Base-by-base conservation (phyloP, 1,140 invertebrate species). In the Nebria ingens region DNA sequence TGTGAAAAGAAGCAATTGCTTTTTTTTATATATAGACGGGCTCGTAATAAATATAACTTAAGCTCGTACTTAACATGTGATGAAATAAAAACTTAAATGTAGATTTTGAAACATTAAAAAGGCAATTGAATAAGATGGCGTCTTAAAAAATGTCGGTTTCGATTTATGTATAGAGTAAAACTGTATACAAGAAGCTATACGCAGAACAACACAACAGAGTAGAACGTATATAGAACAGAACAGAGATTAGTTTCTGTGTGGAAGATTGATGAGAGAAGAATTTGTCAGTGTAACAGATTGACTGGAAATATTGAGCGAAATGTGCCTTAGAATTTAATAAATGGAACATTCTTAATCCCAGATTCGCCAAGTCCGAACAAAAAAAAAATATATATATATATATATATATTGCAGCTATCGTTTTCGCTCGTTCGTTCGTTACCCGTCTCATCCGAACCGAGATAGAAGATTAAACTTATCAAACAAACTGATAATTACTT, bases 201-300 rank as follows among this genome's bases (percentile, higher is more conserved):
- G n/a, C 25, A 34, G 6, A 6, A 34, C 25, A 34, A n/a, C 25
- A 34, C 25, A 34, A 34, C 25, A 34, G 25, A 34, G n/a, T n/a
- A 6, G 25, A 6, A 34, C 25, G 25, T n/a, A n/a, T n/a, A n/a
- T n/a, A n/a, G n/a, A n/a, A n/a, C n/a, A n/a, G n/a, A n/a, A n/a
- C n/a, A n/a, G n/a, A n/a, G n/a, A n/a, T n/a, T n/a, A 34, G 25
- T 34, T 6, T 9, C 25, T 6, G 6, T 9, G n/a, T 6, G n/a
- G 25, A 45, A 45, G 40, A 45, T 45, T 45, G 40, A 45, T 45
- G 40, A 45, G 40, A 6, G 17, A 17, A 6, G 15, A 17, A 45
- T 45, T 45, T 45, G 40, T 45, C 40, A 45, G 40, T 45, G 40
- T 45, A 45, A 45, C 40, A 45, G 40, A 45, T 45, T 45, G 40